A percentile compares a stretch with the other conserved stretches of the same genome.
phyloP scores from a whole-genome alignment of 2,113 vertebrate species.

The Thomomys bottae region DNA sequence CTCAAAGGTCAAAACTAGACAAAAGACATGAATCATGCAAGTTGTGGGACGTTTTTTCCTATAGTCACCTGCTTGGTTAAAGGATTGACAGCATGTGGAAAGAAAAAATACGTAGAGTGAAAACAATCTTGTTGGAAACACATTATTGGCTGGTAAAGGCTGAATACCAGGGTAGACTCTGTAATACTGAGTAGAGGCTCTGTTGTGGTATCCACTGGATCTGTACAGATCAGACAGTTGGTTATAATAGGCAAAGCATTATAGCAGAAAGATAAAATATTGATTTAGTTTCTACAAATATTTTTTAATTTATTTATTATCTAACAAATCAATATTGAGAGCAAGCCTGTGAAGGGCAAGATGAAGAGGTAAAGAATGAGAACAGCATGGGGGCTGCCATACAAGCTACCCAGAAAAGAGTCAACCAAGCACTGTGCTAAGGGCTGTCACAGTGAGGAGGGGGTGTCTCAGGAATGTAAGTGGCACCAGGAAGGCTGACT shows the following conservation, averaged over 20 bases:
- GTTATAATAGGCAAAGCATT: neutral
- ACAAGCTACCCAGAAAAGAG: neutral
- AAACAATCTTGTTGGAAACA: neutral
- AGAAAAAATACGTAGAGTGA: constrained; percentile 12
- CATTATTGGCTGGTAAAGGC: neutral
- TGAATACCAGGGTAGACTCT: neutral
- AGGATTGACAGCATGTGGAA: neutral
- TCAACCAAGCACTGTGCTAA: neutral
- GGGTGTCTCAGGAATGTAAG: no score
- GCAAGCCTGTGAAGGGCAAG: neutral
- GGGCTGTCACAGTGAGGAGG: rapidly evolving
- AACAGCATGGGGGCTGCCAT: neutral
- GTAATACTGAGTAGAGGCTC: neutral
- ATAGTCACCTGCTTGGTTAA: constrained; percentile 3
- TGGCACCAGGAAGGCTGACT: no score
- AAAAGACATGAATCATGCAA: neutral
- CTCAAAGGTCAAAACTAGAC: constrained; percentile 13
- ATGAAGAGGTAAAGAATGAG: neutral
- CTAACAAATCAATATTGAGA: neutral
- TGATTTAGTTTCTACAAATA: neutral
- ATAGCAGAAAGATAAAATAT: neutral
- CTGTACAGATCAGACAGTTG: constrained; percentile 41
- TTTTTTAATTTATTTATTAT: neutral
- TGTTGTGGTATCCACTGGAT: neutral
- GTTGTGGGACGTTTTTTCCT: neutral